Evolutionary conservation across 2,888 invertebrate genomes (phyloP), one percentile per base, ranked within the genome.

Genomic region (Spodoptera littoralis): DNA sequence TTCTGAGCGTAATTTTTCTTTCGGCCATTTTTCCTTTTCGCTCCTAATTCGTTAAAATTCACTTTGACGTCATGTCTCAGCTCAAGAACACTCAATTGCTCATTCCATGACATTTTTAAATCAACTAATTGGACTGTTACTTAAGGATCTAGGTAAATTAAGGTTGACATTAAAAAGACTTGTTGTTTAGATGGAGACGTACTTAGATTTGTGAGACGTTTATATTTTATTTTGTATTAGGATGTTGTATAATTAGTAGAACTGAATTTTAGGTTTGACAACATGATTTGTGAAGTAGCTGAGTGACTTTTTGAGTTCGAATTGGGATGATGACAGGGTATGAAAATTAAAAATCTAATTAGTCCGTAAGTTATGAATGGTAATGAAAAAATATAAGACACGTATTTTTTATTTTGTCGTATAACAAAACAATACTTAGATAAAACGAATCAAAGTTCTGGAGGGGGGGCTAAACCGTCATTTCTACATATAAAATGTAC

Each of bases 11-110:
- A 59, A 58, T 67, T 72, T 70, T 65, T 53, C 54, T 47, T 62
- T 51, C 45, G 46, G 57, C 30, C 61, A 62, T 67, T 70, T 65
- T 65, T 44, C 46, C 60, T 48, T 54, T 63, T 58, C 47, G 55
- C 56, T 70, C 57, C 50, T 78, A 77, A 79, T 80, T 78, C 64
- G 75, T 75, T 67, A 64, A 65, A 78, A 70, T 75, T 72, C 51
- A 65, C 66, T 77, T 77, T 76, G 77, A 77, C 70, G 64, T 62
- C 65, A 52, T 73, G 61, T 79, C 70, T 61, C 43, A 42, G 46
- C 46, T 67, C 42, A 65, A 74, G 64, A 51, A 72, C 64, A 55
- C 72, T 74, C 70, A 57, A 72, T 54, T 77, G 71, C 68, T 76
- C 70, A 76, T 70, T 72, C 64, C 13, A 18, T 65, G 63, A 65